Evolutionary conservation across 2,797 vertebrate species (phyloP).

Genomic region (Onychomys torridus): DNA sequence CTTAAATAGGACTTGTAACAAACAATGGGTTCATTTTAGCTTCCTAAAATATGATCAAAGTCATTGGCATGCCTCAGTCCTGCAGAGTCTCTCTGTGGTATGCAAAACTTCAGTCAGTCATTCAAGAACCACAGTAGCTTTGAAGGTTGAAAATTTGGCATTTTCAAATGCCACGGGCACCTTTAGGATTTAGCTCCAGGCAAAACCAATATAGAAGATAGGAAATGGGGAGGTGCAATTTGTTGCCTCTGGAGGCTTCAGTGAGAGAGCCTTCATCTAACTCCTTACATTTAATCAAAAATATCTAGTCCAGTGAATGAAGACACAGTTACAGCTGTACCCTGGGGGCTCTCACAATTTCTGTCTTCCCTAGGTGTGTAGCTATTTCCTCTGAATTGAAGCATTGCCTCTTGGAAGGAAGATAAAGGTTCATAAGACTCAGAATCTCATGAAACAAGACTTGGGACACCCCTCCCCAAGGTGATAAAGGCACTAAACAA

Average conservation of each 20-base stretch:
- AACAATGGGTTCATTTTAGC: conserved; percentile 30
- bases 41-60: conserved; percentile 63
- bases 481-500: not conserved
- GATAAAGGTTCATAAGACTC: not conserved
- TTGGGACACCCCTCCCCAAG: not conserved
- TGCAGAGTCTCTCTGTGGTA: conserved; percentile 1
- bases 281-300: not conserved
- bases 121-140: conserved; percentile 39
- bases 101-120: not conserved
- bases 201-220: not conserved
- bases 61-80: conserved; percentile 24
- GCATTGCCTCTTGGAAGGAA: not conserved
- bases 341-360: not conserved
- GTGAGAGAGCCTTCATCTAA: not conserved
- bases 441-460: not conserved
- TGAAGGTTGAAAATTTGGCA: conserved; percentile 57
- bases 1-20: not conserved
- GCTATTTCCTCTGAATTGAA: not conserved
- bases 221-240: not conserved
- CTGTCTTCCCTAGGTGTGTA: not conserved
- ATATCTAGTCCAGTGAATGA: not conserved
- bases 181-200: conserved; percentile 44
- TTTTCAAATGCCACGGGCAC: conserved; percentile 56
- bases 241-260: not conserved
- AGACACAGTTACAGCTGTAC: not conserved